phyloP scores from a whole-genome alignment of 2,113 vertebrate species.

The Taurulus bubalis region DNA sequence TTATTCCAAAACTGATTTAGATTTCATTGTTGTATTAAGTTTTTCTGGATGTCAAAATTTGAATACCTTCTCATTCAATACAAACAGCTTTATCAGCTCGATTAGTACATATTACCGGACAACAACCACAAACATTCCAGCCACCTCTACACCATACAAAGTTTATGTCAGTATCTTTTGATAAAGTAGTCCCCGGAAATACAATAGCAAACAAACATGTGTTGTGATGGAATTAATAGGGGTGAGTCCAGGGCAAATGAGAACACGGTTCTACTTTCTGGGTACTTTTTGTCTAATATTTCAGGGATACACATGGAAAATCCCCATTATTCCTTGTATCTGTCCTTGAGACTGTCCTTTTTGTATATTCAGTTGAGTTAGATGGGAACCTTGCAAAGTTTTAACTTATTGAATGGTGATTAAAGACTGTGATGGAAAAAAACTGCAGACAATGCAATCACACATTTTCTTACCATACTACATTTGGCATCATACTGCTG shows the following conservation, averaged over 20 bases:
- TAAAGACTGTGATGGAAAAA: not conserved
- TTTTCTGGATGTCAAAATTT: not conserved
- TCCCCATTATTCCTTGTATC: not conserved
- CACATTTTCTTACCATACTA: not conserved
- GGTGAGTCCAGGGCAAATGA: not conserved
- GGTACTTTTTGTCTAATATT: not conserved
- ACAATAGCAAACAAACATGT: not conserved
- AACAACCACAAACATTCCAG: not conserved
- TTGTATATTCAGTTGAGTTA: not conserved
- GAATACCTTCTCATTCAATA: not conserved
- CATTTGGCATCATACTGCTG: not conserved
- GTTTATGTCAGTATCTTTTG: not conserved
- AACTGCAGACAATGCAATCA: not conserved
- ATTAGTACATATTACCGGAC: no score
- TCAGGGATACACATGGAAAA: constrained; percentile 9
- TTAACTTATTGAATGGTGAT: not conserved
- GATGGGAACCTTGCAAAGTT: not conserved
- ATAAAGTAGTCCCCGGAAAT: not conserved
- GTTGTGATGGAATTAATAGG: not conserved
- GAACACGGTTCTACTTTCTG: not conserved
- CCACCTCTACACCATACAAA: not conserved
- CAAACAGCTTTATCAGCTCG: not conserved
- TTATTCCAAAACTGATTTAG: not conserved
- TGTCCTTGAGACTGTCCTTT: not conserved
- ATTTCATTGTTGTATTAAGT: not conserved